Percentiles rank a stretch among this genome's conserved stretches.
Evolutionary conservation across 2,888 invertebrate species (phyloP).

Genomic region (Netelia fuscicornis): DNA sequence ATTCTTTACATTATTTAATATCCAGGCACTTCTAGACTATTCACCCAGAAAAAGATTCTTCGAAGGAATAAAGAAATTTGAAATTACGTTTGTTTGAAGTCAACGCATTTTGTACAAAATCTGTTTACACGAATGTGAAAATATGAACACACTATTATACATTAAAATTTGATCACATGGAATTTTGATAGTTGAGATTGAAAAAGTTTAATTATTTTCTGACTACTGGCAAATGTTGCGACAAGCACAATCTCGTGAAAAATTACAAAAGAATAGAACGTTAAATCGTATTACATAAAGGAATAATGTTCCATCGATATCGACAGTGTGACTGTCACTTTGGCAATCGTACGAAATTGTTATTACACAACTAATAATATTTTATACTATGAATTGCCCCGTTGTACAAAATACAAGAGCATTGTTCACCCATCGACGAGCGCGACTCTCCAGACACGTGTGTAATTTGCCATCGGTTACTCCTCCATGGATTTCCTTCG

Average conservation of each 20-base stretch:
- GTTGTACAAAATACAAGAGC: constrained; percentile 5
- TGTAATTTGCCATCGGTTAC: constrained; percentile 48
- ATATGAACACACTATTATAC: no score
- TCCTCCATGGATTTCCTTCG: constrained; percentile 41
- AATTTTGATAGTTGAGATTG: no score
- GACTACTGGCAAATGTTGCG: no score
- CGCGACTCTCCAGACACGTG: constrained; percentile 15
- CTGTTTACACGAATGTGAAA: no score
- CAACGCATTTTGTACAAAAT: not conserved
- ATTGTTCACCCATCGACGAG: constrained; percentile 41
- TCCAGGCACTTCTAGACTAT: not conserved
- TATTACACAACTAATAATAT: constrained; percentile 38
- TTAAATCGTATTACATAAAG: constrained; percentile 8
- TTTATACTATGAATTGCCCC: constrained; percentile 19
- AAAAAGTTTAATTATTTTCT: no score
- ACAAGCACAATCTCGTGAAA: no score
- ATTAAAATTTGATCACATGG: no score
- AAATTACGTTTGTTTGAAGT: not conserved
- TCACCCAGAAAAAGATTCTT: not conserved
- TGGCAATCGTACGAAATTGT: constrained; percentile 39
- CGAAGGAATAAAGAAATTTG: no score
- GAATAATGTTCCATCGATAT: constrained; percentile 27
- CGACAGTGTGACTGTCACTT: constrained; percentile 20
- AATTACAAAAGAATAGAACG: not conserved
- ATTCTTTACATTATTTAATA: constrained; percentile 23